Evolutionary conservation across 2,113 vertebrate species (phyloP), one percentile per base, ranked within the genome.

Genomic region (Chloropsis hardwickii): DNA sequence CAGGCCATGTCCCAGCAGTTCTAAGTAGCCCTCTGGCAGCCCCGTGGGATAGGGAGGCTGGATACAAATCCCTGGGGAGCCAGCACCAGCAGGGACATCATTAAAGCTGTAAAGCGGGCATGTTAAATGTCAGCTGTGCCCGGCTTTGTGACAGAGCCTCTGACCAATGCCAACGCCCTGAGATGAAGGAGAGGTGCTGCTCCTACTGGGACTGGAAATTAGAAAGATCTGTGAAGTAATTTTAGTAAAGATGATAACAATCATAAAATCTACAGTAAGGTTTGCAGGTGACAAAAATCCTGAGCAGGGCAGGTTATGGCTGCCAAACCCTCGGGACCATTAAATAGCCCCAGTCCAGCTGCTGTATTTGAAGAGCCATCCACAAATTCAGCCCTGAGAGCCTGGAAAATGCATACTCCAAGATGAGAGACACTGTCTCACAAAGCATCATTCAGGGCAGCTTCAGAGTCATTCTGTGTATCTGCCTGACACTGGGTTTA

Each of bases 381-480:
- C 40, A 20, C 66, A 66, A 66, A 73, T 58, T n/a, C 2, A 5
- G 39, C 33, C 39, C 37, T 1, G 50, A 53, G 74, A 82, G 48
- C 61, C 71, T 70, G 72, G 50, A 58, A 88, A 92, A 40, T 37
- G n/a, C 7, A 4, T n/a, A n/a, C 20, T 61, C n/a, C 20, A 10
- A 53, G 64, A 65, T 16, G 28, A 95, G 82, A 94, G 86, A 31
- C 35, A 86, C 53, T 9, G 33, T 14, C 84, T 89, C 77, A 89
- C 81, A 78, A 84, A 89, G 64, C 69, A 33, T 70, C 69, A 62
- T 70, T 62, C 89, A 86, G 77, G 70, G 81, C 19, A 0, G 50
- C 72, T 89, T 91, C 83, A 94, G 72, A 95, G 60, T 22, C 5
- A 4, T 60, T 39, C 77, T 40, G 42, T 81, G 84, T 51, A 28